These are phyloP conservation scores for Pocillopora meandrina DNA, from an alignment of 92 coral and sea anemone genomes.

Conservation along the genomic window DNA sequence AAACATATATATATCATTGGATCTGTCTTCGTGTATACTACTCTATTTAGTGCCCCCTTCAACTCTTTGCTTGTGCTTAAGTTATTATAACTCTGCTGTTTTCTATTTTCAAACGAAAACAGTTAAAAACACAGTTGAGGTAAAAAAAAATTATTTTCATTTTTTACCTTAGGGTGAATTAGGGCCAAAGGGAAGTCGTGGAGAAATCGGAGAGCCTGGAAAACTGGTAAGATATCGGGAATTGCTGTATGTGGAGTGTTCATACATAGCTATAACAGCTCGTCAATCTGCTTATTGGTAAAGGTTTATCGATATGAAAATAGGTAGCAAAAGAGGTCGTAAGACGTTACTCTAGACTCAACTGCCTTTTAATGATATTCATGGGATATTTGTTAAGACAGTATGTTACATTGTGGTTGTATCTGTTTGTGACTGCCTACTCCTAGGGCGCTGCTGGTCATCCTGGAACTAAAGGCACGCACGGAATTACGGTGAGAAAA, in stretches of 20 bases:
- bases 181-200: constrained; percentile 61
- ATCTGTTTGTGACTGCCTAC: not conserved
- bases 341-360: no score
- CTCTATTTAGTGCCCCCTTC: no score
- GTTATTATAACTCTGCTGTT: no score
- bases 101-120: no score
- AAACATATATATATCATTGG: no score
- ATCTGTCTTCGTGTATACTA: no score
- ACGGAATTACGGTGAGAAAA: constrained; percentile 60
- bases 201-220: constrained; percentile 51
- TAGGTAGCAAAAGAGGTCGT: no score
- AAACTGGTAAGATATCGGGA: not conserved
- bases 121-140: no score
- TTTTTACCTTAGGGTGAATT: constrained; percentile 42
- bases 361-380: no score
- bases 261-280: not conserved
- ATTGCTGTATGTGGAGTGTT: not conserved
- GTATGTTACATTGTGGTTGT: not conserved
- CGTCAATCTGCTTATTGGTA: not conserved
- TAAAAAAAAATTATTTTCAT: no score
- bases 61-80: no score
- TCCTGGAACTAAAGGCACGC: constrained; percentile 53
- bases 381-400: no score
- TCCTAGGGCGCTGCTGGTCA: constrained; percentile 59
- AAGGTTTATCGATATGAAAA: not conserved